Percentiles rank a stretch among this genome's conserved stretches.
Conservation (phyloP, 1,140 invertebrate genomes). For the Frieseomelitta varia region DNA sequence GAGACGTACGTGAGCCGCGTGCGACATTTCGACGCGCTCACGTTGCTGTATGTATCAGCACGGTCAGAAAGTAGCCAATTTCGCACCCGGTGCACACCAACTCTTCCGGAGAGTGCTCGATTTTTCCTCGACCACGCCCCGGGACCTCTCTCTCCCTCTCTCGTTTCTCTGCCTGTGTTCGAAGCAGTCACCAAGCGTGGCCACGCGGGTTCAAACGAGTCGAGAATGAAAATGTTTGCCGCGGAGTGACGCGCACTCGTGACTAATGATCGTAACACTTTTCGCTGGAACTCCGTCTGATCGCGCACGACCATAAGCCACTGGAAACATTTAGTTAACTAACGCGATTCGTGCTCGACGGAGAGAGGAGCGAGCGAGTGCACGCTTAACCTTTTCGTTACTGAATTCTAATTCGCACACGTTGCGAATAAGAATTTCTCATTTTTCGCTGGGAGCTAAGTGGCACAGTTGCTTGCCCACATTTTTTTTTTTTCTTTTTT, state of each 20-base stretch:
- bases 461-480: no score
- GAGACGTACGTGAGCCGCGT: conserved; percentile 29
- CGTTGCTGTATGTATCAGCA: background rate
- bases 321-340: background rate
- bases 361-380: background rate
- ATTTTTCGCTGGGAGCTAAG: no score
- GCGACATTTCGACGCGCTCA: conserved; percentile 34
- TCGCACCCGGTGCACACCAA: conserved; percentile 23
- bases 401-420: no score
- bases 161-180: no score
- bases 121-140: conserved; percentile 12
- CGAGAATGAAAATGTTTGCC: conserved; percentile 16
- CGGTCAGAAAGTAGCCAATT: conserved; percentile 35
- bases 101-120: conserved; percentile 24
- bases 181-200: background rate
- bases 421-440: no score
- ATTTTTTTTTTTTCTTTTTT: no score
- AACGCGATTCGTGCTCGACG: background rate
- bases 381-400: background rate
- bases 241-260: background rate
- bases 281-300: background rate
- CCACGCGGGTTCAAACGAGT: background rate
- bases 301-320: background rate
- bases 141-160: background rate
- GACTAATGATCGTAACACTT: background rate